Conservation (phyloP, 2,888 invertebrate species). For the Standfussiana lucernea region DNA sequence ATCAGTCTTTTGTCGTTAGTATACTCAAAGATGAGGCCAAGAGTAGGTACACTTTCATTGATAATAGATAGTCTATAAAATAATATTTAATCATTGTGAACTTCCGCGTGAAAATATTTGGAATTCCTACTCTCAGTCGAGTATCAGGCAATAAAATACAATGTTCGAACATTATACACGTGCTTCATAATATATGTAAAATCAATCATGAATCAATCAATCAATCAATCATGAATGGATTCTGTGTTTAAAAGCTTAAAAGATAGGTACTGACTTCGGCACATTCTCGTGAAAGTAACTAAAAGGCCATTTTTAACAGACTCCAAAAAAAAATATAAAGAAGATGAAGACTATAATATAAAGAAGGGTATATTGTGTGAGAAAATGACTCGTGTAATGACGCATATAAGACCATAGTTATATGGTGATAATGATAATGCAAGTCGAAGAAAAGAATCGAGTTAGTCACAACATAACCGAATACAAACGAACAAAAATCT, state of each 20-base stretch:
- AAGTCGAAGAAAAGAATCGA: background rate
- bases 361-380: background rate
- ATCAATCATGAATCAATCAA: background rate
- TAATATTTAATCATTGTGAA: background rate
- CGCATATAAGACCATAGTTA: too few relatives aligned
- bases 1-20: background rate
- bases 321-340: background rate
- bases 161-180: background rate
- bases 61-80: background rate
- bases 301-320: background rate
- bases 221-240: too few relatives aligned
- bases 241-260: background rate
- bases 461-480: background rate
- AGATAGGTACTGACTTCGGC: background rate
- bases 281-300: background rate
- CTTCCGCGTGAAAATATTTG: background rate
- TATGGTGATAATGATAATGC: background rate
- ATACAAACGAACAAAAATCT: background rate
- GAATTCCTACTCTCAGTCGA: background rate
- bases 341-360: too few relatives aligned
- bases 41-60: background rate
- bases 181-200: background rate
- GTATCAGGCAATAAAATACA: background rate
- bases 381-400: background rate
- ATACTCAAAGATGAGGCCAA: background rate